phyloP scores from a whole-genome alignment of 2,888 invertebrate genomes.

The Epirrhoe alternata region DNA sequence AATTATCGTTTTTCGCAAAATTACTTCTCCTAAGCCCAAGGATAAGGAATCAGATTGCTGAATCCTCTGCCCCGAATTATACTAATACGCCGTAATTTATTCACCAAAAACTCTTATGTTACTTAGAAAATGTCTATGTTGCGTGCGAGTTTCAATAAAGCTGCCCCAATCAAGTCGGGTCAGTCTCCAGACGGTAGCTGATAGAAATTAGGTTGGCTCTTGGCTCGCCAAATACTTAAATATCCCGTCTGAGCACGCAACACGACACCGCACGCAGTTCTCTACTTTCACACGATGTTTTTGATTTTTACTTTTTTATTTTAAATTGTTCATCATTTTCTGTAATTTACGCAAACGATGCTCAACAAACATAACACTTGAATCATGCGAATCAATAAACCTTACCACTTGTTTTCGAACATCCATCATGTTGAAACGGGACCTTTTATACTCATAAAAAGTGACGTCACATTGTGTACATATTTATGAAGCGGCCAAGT shows the following conservation, averaged over 20 bases:
- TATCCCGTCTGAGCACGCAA: slow-evolving; percentile 65
- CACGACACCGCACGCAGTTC: slow-evolving; percentile 47
- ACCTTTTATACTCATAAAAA: slow-evolving; percentile 71
- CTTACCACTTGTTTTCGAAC: slow-evolving; percentile 58
- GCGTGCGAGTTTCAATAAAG: slow-evolving; percentile 66
- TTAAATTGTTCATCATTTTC: slow-evolving; percentile 8
- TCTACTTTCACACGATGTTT: slow-evolving; percentile 54
- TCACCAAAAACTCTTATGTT: slow-evolving; percentile 28
- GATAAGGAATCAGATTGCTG: slow-evolving; percentile 31
- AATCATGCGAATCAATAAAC: slow-evolving; percentile 73
- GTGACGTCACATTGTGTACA: slow-evolving; percentile 76
- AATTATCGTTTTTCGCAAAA: slow-evolving; percentile 40
- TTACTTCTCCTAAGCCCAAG: slow-evolving; percentile 32
- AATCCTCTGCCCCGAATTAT: slow-evolving; percentile 33
- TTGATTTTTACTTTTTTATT: slow-evolving; percentile 29
- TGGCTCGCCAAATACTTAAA: slow-evolving; percentile 59
- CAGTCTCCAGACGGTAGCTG: slow-evolving; percentile 76
- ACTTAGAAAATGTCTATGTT: slow-evolving; percentile 45
- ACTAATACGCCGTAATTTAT: slow-evolving; percentile 40
- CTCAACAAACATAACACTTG: slow-evolving; percentile 59
- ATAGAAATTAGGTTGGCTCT: slow-evolving; percentile 62
- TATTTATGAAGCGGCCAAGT: slow-evolving; percentile 80
- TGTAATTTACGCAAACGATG: slow-evolving; percentile 44
- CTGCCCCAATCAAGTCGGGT: slow-evolving; percentile 55
- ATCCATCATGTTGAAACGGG: slow-evolving; percentile 62